Conservation (phyloP, 1,140 invertebrate species). For the Scaptomyza montana region DNA sequence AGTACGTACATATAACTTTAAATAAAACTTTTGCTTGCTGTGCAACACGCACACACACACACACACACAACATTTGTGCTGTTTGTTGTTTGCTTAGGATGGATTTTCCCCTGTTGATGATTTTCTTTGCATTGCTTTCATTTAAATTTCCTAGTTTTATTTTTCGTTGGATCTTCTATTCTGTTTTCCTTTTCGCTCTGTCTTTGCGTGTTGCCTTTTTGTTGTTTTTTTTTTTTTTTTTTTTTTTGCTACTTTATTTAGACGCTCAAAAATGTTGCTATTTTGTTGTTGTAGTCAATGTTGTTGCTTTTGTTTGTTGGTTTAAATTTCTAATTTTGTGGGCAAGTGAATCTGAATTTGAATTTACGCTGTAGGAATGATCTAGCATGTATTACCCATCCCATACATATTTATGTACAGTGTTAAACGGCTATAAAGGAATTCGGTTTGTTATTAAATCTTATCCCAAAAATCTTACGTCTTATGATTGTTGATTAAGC, state of each 20-base stretch:
- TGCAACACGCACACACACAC: conserved; percentile 11
- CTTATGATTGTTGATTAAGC: too few species aligned
- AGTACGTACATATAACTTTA: conserved; percentile 54
- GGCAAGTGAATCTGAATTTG: conserved; percentile 80
- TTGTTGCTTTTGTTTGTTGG: conserved; percentile 32
- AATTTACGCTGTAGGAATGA: conserved; percentile 68
- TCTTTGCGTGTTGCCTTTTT: conserved; percentile 23
- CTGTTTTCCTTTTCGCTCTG: conserved; percentile 24
- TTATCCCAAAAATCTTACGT: too few species aligned
- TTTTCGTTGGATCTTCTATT: conserved; percentile 28
- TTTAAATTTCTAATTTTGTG: conserved; percentile 80
- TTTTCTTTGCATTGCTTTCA: conserved; percentile 27
- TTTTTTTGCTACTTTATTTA: conserved; percentile 69
- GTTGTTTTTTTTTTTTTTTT: conserved; percentile 19
- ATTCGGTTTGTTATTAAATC: too few species aligned
- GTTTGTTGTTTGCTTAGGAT: conserved; percentile 57
- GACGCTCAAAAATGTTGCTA: conserved; percentile 65
- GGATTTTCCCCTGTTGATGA: conserved; percentile 49
- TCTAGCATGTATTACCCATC: conserved; percentile 54
- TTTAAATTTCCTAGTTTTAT: conserved; percentile 16
- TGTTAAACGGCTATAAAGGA: neutral
- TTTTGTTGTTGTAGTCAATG: conserved; percentile 43
- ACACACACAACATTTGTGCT: conserved; percentile 24
- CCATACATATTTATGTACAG: conserved; percentile 40
- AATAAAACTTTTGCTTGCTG: conserved; percentile 62